Evolutionary conservation across 2,888 invertebrate genomes (phyloP).

Genomic region (Cryptus viduatorius): DNA sequence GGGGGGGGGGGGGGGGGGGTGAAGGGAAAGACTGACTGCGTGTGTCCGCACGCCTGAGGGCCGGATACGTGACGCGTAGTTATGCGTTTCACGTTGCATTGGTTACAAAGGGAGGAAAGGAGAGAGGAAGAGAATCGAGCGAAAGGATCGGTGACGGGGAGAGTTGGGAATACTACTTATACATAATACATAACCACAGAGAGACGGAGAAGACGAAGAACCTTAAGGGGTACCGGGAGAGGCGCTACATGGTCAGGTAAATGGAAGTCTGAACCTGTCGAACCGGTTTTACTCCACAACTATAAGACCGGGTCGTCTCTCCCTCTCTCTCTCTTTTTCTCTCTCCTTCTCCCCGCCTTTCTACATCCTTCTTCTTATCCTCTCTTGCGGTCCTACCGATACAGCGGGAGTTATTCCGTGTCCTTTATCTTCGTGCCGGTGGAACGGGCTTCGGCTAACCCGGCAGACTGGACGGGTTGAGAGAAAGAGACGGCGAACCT

Average conservation of each 20-base stretch:
- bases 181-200: conserved; percentile 74
- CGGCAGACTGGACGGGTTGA: conserved; percentile 19
- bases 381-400: conserved; percentile 51
- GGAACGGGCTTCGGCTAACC: conserved; percentile 29
- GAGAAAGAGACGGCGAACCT: conserved; percentile 24
- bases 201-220: conserved; percentile 43
- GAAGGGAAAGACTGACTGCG: conserved; percentile 60
- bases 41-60: conserved; percentile 66
- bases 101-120: conserved; percentile 20
- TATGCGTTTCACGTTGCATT: conserved; percentile 80
- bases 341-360: conserved; percentile 27
- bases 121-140: conserved; percentile 4
- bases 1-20: conserved; percentile 11
- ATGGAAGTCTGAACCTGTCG: conserved; percentile 82
- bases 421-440: conserved; percentile 63
- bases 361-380: background rate
- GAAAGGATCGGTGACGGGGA: conserved; percentile 40
- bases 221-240: conserved; percentile 73
- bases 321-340: conserved; percentile 36
- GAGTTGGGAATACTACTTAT: conserved; percentile 69
- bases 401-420: conserved; percentile 62
- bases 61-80: conserved; percentile 79
- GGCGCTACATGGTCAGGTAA: conserved; percentile 81
- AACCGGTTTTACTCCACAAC: conserved; percentile 80
- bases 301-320: conserved; percentile 53